Percentiles rank a stretch among this genome's conserved stretches.
phyloP scores from a whole-genome alignment of 2,797 vertebrate species.

The Dermochelys coriacea region DNA sequence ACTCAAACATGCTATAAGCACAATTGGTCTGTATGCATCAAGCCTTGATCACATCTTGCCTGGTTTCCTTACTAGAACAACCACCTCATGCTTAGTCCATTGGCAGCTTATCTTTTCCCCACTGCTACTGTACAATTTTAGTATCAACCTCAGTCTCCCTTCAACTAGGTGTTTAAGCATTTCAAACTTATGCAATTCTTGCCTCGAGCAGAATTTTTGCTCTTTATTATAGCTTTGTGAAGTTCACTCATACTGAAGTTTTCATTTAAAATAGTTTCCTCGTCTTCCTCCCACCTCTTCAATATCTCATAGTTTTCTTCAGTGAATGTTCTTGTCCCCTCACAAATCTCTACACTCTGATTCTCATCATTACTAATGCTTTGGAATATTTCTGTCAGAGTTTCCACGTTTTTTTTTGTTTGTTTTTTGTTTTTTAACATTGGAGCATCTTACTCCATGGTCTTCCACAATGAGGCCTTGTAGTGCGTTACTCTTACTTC shows the following conservation, averaged over 20 bases:
- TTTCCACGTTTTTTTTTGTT: background rate
- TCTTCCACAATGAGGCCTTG: background rate
- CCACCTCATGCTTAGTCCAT: background rate
- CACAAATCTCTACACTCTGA: background rate
- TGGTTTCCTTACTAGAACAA: background rate
- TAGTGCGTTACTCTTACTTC: background rate
- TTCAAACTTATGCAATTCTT: background rate
- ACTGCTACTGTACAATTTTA: background rate
- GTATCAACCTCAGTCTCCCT: background rate
- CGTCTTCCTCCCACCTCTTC: background rate
- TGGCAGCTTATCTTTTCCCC: background rate
- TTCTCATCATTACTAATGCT: background rate
- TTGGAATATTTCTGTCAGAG: background rate
- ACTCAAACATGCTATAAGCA: background rate
- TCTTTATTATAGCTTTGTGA: background rate
- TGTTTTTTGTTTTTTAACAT: background rate
- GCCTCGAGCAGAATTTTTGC: background rate
- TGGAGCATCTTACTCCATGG: background rate
- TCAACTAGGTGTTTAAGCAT: background rate
- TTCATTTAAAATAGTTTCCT: background rate
- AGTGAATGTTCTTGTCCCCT: background rate
- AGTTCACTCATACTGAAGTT: background rate
- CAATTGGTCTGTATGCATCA: background rate
- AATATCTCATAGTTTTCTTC: background rate
- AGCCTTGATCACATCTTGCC: background rate